Percentiles rank a stretch among this genome's conserved stretches.
Evolutionary conservation across 2,797 vertebrate genomes (phyloP).

Genomic region (Macroramphosus scolopax): DNA sequence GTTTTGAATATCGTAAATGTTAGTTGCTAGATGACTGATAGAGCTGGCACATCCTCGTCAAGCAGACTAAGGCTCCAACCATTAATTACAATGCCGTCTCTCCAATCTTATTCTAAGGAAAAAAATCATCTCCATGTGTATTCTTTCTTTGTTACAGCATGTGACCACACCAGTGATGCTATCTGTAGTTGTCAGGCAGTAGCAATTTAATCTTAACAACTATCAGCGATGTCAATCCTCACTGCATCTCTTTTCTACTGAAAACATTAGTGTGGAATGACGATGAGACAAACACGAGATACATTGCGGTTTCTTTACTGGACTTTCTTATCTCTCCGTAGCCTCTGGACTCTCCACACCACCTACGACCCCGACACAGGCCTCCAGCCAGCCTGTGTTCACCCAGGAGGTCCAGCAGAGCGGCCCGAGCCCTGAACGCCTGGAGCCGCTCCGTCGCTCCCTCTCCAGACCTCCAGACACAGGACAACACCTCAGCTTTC

Average conservation of each 20-base stretch:
- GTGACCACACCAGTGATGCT: conserved; percentile 26
- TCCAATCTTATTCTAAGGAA: too few species aligned
- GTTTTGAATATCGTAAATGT: neutral
- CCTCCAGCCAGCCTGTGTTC: conserved; percentile 85
- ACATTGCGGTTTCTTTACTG: conserved; percentile 9
- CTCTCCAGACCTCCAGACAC: conserved; percentile 86
- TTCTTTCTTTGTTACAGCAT: conserved; percentile 39
- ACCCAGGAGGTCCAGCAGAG: conserved; percentile 82
- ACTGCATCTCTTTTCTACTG: too few species aligned
- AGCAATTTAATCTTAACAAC: conserved; percentile 4
- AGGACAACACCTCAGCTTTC: conserved; percentile 82
- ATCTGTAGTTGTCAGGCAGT: conserved; percentile 22
- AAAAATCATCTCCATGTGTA: too few species aligned
- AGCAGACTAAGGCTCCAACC: neutral
- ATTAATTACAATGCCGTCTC: neutral
- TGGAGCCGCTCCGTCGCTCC: conserved; percentile 82
- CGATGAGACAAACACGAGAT: conserved; percentile 13
- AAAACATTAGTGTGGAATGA: too few species aligned
- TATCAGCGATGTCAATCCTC: too few species aligned
- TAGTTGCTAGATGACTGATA: neutral
- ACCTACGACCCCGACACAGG: conserved; percentile 90
- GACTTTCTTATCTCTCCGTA: conserved; percentile 54
- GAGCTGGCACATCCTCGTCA: neutral
- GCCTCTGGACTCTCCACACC: conserved; percentile 89
- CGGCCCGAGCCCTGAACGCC: conserved; percentile 83